Evolutionary conservation across 2,888 invertebrate species (phyloP).

Genomic region (Galerucella calmariensis): DNA sequence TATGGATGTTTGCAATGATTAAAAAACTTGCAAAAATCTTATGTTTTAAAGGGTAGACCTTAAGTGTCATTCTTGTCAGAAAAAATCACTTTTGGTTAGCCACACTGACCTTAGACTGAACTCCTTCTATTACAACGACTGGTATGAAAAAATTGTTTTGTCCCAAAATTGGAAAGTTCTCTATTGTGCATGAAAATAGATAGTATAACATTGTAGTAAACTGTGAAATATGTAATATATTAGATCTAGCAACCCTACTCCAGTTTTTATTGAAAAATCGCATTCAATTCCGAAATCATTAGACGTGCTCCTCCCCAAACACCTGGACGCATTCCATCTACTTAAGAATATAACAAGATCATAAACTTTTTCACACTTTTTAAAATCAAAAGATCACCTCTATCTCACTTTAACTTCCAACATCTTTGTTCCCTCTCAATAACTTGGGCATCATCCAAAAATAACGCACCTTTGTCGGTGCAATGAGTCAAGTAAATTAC

Average conservation of each 20-base stretch:
- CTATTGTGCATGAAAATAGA: too few relatives aligned
- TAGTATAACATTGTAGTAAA: too few relatives aligned
- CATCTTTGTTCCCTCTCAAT: conserved; percentile 6
- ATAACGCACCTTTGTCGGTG: conserved; percentile 54
- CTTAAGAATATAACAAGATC: conserved; percentile 12
- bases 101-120: too few relatives aligned
- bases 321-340: conserved; percentile 41
- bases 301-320: conserved; percentile 25
- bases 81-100: too few relatives aligned
- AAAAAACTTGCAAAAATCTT: too few relatives aligned
- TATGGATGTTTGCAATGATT: too few relatives aligned
- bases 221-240: not conserved
- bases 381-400: conserved; percentile 10
- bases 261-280: not conserved
- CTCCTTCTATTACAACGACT: too few relatives aligned
- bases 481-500: conserved; percentile 61
- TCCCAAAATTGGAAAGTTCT: too few relatives aligned
- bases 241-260: not conserved
- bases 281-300: conserved; percentile 12
- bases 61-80: too few relatives aligned
- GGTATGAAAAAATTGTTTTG: too few relatives aligned
- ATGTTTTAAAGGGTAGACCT: too few relatives aligned
- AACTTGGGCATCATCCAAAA: conserved; percentile 9
- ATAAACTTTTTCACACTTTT: conserved; percentile 26
- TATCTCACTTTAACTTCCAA: conserved; percentile 1